A percentile compares a stretch with the other conserved stretches of the same genome.
Conservation (phyloP, 2,113 vertebrate genomes). For the Upupa epops region DNA sequence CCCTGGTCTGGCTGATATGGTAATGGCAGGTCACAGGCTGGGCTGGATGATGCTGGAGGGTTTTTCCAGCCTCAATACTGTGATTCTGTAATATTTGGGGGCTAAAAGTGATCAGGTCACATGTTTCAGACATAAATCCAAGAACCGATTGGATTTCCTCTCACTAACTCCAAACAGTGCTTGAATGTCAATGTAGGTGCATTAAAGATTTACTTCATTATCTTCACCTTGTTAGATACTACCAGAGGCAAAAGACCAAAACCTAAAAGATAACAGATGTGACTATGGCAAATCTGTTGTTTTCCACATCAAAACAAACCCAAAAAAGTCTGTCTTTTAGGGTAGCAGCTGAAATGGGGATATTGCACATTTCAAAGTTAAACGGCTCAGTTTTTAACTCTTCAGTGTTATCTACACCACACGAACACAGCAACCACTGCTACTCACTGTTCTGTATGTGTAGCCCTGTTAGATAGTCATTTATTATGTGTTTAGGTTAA, state of each 20-base stretch:
- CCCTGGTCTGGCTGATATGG: too few species aligned
- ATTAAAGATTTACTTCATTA: not conserved
- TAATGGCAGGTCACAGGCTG: too few species aligned
- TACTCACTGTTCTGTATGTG: not conserved
- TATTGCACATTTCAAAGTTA: not conserved
- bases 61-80: too few species aligned
- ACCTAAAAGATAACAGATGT: not conserved
- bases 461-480: not conserved
- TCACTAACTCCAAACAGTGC: not conserved
- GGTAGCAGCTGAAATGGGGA: not conserved
- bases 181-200: accelerated
- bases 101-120: not conserved
- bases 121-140: not conserved
- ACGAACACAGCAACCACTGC: not conserved
- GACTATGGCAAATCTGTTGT: not conserved
- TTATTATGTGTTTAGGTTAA: not conserved
- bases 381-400: not conserved
- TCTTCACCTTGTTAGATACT: not conserved
- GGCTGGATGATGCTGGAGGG: too few species aligned
- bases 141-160: not conserved
- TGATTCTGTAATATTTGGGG: not conserved
- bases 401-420: not conserved
- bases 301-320: not conserved
- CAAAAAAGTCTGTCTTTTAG: not conserved
- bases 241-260: not conserved